Percentiles rank a stretch among this genome's conserved stretches.
phyloP scores from a whole-genome alignment of 2,888 invertebrate genomes.

The Drosophila kuntzei region DNA sequence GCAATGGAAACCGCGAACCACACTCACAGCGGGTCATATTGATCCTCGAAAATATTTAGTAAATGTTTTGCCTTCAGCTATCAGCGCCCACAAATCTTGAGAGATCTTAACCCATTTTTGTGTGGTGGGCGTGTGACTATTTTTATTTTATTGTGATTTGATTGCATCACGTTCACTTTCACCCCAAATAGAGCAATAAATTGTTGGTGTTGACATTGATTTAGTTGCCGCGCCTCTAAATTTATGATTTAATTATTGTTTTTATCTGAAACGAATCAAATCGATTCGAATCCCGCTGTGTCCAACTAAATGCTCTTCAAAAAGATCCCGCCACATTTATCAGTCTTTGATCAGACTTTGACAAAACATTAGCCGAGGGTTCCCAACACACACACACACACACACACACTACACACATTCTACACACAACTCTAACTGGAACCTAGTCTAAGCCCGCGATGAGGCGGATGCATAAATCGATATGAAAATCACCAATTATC shows the following conservation, averaged over 20 bases:
- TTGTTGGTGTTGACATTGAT: constrained; percentile 59
- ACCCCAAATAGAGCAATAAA: constrained; percentile 75
- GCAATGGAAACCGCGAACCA: constrained; percentile 5
- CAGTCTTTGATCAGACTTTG: constrained; percentile 57
- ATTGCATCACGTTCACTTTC: constrained; percentile 53
- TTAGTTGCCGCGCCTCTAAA: constrained; percentile 39
- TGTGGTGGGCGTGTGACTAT: constrained; percentile 67
- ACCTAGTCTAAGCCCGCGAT: constrained; percentile 36
- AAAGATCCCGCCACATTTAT: constrained; percentile 63
- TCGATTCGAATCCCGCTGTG: constrained; percentile 52
- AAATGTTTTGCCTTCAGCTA: constrained; percentile 46
- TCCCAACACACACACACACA: background rate
- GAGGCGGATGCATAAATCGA: constrained; percentile 84
- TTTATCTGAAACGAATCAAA: constrained; percentile 19
- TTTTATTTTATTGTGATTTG: constrained; percentile 76
- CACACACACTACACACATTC: background rate
- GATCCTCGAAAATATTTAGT: constrained; percentile 49
- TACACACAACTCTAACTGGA: background rate
- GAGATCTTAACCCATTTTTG: background rate
- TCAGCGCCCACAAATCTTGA: constrained; percentile 22
- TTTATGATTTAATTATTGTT: constrained; percentile 79
- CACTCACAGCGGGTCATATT: constrained; percentile 22
- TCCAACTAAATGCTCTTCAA: constrained; percentile 4
- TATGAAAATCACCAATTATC: constrained; percentile 82
- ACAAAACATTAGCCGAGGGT: constrained; percentile 39